Evolutionary conservation across 2,888 invertebrate species (phyloP).

Genomic region (Athalia cordata): DNA sequence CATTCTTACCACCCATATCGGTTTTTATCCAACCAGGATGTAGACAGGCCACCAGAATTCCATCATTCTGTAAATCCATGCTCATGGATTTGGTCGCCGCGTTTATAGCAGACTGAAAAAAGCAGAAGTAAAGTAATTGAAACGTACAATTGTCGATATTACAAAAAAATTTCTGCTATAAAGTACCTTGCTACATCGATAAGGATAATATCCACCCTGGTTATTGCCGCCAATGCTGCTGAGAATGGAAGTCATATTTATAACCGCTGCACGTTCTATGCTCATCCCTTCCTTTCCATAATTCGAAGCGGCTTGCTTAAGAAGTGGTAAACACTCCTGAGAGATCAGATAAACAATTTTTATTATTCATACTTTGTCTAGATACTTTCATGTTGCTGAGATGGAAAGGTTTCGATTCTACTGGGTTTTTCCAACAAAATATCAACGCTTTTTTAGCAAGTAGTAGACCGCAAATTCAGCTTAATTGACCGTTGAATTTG

Average conservation of each 20-base stretch:
- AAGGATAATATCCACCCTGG: constrained; percentile 88
- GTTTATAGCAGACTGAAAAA: constrained; percentile 86
- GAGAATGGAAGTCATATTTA: constrained; percentile 89
- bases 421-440: background rate
- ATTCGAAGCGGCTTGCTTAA: constrained; percentile 81
- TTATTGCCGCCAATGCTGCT: constrained; percentile 86
- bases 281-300: constrained; percentile 76
- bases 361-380: background rate
- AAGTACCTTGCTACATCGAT: constrained; percentile 89
- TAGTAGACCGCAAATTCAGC: background rate
- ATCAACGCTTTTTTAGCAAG: background rate
- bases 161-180: constrained; percentile 43
- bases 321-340: constrained; percentile 83
- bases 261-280: constrained; percentile 80
- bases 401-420: background rate
- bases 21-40: constrained; percentile 97
- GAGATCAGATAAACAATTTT: constrained; percentile 53
- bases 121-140: background rate
- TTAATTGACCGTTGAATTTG: background rate
- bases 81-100: constrained; percentile 91
- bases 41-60: constrained; percentile 83
- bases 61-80: constrained; percentile 84
- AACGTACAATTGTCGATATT: constrained; percentile 42
- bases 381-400: background rate
- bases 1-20: constrained; percentile 89